Evolutionary conservation across 2,888 invertebrate species (phyloP), one percentile per base, ranked within the genome.

Genomic region (Acanthosepion pharaonis): DNA sequence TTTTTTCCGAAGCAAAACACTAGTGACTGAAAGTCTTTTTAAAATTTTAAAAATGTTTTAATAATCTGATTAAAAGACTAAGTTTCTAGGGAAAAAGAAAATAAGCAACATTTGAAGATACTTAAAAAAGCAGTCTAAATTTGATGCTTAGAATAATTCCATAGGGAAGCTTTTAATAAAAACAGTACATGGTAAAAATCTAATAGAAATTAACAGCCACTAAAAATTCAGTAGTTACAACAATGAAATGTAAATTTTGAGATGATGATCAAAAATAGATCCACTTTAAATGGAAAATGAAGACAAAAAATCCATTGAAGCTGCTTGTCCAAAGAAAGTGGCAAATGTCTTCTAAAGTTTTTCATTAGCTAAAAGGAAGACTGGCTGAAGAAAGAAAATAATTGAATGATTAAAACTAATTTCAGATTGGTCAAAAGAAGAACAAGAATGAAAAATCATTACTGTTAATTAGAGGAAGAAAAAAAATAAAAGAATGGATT

Each of bases 381-480:
- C 33, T 78, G 78, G n/a, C n/a, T n/a, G 78, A 33, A 78, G 78
- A 78, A 78, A 78, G 78, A 78, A 78, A 78, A 78, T 78, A 78
- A 78, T 78, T n/a, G 78, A 78, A n/a, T 78, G 78, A 78, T 78
- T 78, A 78, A 78, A 78, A 78, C 78, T 78, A 78, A 78, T 78
- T 78, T 33, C n/a, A 78, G n/a, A 78, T 78, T 78, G n/a, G 78
- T 33, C 15, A 33, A 78, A 78, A 33, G 78, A 78, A 78, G n/a
- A 78, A 78, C n/a, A 78, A 2, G n/a, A 78, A 78, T 78, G 78
- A 33, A n/a, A n/a, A n/a, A n/a, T 78, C 78, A 78, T 78, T 33
- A 59, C n/a, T 78, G n/a, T n/a, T 78, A 78, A 78, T 78, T 78
- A 78, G n/a, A 78, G 78, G 18, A 78, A 78, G 18, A 11, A 9